Percentiles rank a stretch among this genome's conserved stretches.
Evolutionary conservation across 2,888 invertebrate genomes (phyloP).

Genomic region (Himalopsyche anomala): DNA sequence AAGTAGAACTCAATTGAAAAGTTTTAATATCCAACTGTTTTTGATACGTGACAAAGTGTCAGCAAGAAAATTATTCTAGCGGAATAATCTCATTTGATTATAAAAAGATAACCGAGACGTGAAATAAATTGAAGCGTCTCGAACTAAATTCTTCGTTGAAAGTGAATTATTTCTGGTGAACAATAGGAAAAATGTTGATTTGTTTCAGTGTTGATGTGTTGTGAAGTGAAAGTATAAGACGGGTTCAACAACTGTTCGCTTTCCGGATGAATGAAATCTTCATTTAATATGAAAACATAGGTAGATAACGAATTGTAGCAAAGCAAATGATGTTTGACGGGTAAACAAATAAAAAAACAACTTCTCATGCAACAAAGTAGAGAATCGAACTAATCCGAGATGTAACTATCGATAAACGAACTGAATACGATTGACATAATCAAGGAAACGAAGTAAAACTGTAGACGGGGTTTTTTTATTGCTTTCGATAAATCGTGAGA

Average conservation of each 20-base stretch:
- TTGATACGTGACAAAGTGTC: no score
- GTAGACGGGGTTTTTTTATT: background rate
- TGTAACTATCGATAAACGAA: background rate
- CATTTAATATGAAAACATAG: background rate
- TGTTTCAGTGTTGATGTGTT: conserved; percentile 32
- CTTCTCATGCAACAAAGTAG: background rate
- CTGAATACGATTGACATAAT: background rate
- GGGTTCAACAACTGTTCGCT: conserved; percentile 27
- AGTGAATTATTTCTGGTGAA: conserved; percentile 16
- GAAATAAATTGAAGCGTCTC: background rate
- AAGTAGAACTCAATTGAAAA: no score
- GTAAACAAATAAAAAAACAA: background rate
- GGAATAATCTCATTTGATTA: background rate
- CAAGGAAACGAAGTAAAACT: conserved; percentile 18
- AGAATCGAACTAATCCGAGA: background rate
- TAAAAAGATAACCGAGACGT: conserved; percentile 9
- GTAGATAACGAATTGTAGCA: background rate
- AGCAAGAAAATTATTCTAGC: no score
- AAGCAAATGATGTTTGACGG: background rate
- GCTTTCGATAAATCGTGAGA: no score
- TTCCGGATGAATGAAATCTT: conserved; percentile 33
- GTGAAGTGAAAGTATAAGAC: background rate
- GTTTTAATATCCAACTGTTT: no score
- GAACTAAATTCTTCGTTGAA: background rate
- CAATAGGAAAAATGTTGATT: background rate